These are phyloP conservation scores for Oscheius sp. DNA, from an alignment of 2,888 invertebrate species.

Conservation along the genomic window DNA sequence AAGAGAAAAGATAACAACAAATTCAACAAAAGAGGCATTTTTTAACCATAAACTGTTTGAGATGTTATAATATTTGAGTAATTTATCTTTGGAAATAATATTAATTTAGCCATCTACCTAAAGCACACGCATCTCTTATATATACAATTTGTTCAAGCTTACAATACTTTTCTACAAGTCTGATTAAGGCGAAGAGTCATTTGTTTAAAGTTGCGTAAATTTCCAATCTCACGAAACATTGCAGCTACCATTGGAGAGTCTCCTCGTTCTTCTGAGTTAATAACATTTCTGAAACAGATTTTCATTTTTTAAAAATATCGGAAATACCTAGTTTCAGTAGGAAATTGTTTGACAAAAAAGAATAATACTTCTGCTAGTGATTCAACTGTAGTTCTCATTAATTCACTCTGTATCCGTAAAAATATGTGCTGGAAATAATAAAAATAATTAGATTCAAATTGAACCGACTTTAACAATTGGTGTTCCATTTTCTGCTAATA, in stretches of 20 bases:
- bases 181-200: conserved; percentile 55
- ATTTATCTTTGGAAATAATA: too few relatives aligned
- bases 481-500: conserved; percentile 44
- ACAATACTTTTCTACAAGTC: conserved; percentile 37
- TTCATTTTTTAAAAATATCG: not conserved
- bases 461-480: conserved; percentile 41
- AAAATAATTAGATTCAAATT: not conserved
- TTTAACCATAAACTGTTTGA: too few relatives aligned
- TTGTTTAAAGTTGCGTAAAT: conserved; percentile 55
- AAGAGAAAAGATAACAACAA: too few relatives aligned
- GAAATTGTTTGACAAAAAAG: conserved; percentile 54
- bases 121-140: too few relatives aligned
- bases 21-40: too few relatives aligned
- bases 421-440: conserved; percentile 40
- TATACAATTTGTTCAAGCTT: not conserved
- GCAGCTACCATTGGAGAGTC: conserved; percentile 48
- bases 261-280: conserved; percentile 44
- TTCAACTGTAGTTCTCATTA: conserved; percentile 55
- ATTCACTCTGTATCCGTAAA: conserved; percentile 48
- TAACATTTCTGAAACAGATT: conserved; percentile 39
- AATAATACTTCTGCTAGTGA: conserved; percentile 54
- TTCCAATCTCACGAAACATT: conserved; percentile 57
- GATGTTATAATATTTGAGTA: too few relatives aligned
- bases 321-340: conserved; percentile 53
- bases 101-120: too few relatives aligned